Conservation (phyloP, 2,113 vertebrate genomes). For the Piprites chloris region DNA sequence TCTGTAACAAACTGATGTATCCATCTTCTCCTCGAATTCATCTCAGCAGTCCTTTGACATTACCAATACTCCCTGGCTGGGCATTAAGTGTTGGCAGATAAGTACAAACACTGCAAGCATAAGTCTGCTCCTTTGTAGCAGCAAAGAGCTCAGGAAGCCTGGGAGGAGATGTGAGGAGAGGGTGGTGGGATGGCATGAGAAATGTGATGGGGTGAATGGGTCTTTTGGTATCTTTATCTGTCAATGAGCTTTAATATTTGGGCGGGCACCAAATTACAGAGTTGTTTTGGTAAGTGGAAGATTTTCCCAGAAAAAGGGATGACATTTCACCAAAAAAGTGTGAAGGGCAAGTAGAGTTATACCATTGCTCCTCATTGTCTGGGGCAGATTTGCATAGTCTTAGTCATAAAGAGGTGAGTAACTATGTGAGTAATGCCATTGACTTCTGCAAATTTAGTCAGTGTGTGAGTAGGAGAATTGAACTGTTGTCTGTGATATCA, state of each 20-base stretch:
- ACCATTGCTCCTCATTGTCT: background rate
- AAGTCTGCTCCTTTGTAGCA: background rate
- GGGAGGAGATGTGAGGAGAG: background rate
- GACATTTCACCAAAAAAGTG: background rate
- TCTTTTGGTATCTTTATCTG: background rate
- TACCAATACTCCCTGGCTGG: background rate
- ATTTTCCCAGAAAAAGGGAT: background rate
- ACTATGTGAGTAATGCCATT: background rate
- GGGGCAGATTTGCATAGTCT: background rate
- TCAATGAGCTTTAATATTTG: background rate
- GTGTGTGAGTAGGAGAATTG: background rate
- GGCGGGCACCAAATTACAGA: background rate
- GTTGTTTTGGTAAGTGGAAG: background rate
- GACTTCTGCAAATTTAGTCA: background rate
- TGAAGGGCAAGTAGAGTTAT: background rate
- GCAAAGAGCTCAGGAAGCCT: background rate
- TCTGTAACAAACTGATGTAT: background rate
- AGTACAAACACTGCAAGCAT: background rate
- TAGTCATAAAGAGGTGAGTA: constrained; percentile 4
- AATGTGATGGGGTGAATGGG: background rate
- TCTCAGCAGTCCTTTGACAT: background rate
- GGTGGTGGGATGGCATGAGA: background rate
- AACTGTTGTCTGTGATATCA: background rate
- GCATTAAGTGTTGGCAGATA: background rate
- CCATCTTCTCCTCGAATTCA: background rate